Percentiles rank a stretch among this genome's conserved stretches.
Evolutionary conservation across 2,797 vertebrate species (phyloP).

Genomic region (Mycteria americana): DNA sequence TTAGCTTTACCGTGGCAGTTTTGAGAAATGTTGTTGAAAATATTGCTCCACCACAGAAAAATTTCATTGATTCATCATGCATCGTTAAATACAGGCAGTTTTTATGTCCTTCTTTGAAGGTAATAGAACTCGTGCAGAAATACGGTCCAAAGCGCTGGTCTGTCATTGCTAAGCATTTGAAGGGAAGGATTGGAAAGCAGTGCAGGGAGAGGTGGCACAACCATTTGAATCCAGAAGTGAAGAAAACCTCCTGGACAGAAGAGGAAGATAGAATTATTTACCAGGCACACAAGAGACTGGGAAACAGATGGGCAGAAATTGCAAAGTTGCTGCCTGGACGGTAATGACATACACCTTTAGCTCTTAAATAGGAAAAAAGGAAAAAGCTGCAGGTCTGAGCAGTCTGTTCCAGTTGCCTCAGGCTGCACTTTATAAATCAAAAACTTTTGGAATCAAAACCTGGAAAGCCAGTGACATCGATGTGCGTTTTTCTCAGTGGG

Average conservation of each 20-base stretch:
- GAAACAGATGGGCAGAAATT: conserved; percentile 99
- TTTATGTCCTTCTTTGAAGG: conserved; percentile 84
- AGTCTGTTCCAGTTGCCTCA: conserved; percentile 15
- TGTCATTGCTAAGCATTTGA: conserved; percentile 98
- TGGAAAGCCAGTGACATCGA: background rate
- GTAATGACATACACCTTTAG: conserved; percentile 76
- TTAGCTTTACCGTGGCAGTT: conserved; percentile 14
- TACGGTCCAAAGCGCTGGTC: conserved; percentile 99
- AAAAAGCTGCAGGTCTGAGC: conserved; percentile 31
- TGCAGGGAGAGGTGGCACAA: conserved; percentile 99
- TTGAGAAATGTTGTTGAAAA: conserved; percentile 44
- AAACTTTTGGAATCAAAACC: background rate
- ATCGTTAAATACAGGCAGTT: conserved; percentile 70
- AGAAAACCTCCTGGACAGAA: conserved; percentile 99
- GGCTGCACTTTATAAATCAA: background rate
- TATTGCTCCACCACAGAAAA: conserved; percentile 46
- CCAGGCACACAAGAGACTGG: conserved; percentile 97
- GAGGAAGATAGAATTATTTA: conserved; percentile 99
- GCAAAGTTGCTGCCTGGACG: conserved; percentile 98
- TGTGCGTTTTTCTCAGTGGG: background rate
- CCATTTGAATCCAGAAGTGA: conserved; percentile 99
- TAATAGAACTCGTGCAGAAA: conserved; percentile 98
- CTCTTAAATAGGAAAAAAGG: conserved; percentile 41
- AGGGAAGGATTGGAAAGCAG: conserved; percentile 98
- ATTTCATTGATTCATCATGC: conserved; percentile 47